Evolutionary conservation across 2,797 vertebrate species (phyloP).

Genomic region (Ptychadena robeensis): DNA sequence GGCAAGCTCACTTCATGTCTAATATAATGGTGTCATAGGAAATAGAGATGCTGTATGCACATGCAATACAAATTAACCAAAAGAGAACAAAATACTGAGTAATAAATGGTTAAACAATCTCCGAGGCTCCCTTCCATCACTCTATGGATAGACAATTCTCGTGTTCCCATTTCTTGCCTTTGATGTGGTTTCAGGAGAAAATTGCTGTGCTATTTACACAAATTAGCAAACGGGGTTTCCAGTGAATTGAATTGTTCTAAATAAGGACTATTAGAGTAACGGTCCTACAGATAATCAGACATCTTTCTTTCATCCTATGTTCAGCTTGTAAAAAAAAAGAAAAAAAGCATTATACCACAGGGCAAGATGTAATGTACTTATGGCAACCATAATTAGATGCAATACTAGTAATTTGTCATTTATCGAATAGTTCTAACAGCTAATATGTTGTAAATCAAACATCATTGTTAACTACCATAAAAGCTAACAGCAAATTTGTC

Average conservation of each 20-base stretch:
- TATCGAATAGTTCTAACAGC: constrained; percentile 19
- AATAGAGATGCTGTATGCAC: background rate
- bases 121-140: constrained; percentile 25
- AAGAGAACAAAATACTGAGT: background rate
- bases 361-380: constrained; percentile 30
- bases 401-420: constrained; percentile 33
- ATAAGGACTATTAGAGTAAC: constrained; percentile 39
- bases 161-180: constrained; percentile 37
- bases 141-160: constrained; percentile 11
- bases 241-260: constrained; percentile 46
- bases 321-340: constrained; percentile 36
- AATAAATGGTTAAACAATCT: constrained; percentile 43
- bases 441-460: constrained; percentile 41
- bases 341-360: constrained; percentile 19
- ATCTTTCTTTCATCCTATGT: constrained; percentile 53
- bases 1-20: background rate
- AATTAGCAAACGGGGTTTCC: constrained; percentile 49
- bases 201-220: constrained; percentile 56
- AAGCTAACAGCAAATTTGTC: background rate
- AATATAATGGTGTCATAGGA: background rate
- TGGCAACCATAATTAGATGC: constrained; percentile 34
- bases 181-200: constrained; percentile 59
- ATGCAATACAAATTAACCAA: background rate
- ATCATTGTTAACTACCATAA: background rate
- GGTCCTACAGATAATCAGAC: constrained; percentile 36